Evolutionary conservation across 2,797 vertebrate species (phyloP).

Genomic region (Hydrocynus forskahlii): DNA sequence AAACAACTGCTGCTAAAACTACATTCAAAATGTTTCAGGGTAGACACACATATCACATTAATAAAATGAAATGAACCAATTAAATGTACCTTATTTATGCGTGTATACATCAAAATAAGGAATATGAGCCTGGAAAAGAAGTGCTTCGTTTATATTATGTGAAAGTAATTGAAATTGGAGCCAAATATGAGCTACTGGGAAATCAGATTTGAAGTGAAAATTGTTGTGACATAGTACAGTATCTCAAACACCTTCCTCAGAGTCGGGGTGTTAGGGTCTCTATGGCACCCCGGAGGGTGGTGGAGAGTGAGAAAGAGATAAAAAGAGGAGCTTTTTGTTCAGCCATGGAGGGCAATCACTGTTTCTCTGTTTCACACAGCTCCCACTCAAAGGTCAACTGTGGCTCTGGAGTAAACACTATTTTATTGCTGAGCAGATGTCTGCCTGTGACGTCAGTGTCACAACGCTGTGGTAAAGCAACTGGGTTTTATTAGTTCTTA

Average conservation of each 20-base stretch:
- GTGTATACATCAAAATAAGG: not conserved
- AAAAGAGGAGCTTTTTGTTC: conserved; percentile 38
- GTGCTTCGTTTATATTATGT: too few species aligned
- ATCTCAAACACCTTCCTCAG: conserved; percentile 17
- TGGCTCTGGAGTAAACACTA: conserved; percentile 38
- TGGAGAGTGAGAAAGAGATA: conserved; percentile 42
- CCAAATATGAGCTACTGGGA: not conserved
- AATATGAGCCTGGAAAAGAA: too few species aligned
- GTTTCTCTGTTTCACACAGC: conserved; percentile 55
- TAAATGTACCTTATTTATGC: not conserved
- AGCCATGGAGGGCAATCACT: conserved; percentile 51
- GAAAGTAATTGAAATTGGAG: too few species aligned
- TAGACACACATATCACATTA: not conserved
- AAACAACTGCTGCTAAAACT: conserved; percentile 2
- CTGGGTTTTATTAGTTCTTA: not conserved
- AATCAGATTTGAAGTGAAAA: not conserved
- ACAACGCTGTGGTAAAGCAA: not conserved
- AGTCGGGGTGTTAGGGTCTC: conserved; percentile 23
- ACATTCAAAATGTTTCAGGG: not conserved
- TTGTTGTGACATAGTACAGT: not conserved
- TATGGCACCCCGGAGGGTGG: conserved; percentile 43
- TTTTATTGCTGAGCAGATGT: conserved; percentile 55
- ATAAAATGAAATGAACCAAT: not conserved
- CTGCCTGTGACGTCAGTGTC: not conserved
- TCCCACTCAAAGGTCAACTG: conserved; percentile 46